A percentile compares a stretch with the other conserved stretches of the same genome.
phyloP scores from a whole-genome alignment of 2,113 vertebrate species.

The Apteryx mantelli region DNA sequence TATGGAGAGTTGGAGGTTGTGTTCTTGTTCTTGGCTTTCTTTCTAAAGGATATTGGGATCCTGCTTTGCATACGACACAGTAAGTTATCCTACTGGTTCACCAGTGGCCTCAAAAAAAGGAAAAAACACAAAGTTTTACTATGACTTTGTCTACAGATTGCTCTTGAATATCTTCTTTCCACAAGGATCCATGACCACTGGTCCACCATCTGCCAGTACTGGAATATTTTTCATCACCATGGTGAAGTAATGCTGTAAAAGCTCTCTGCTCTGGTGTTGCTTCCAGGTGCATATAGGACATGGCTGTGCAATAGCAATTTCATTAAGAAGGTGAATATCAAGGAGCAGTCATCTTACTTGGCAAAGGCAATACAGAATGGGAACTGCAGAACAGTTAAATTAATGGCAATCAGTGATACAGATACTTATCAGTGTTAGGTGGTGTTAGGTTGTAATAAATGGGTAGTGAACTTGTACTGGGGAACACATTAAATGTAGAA shows the following conservation, averaged over 20 bases:
- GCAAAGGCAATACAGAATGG: not conserved
- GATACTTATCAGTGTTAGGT: not conserved
- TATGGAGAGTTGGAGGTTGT: no score
- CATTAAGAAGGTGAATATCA: not conserved
- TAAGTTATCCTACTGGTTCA: no score
- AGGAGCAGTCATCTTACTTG: not conserved
- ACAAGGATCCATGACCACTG: not conserved
- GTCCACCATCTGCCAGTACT: not conserved
- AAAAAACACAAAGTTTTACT: not conserved
- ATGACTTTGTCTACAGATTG: not conserved
- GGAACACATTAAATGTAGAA: not conserved
- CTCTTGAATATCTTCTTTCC: not conserved
- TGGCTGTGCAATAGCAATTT: not conserved
- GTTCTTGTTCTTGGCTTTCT: not conserved
- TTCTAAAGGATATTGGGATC: not conserved
- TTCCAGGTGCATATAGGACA: not conserved
- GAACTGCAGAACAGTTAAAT: no score
- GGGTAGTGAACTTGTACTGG: not conserved
- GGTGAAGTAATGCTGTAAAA: not conserved
- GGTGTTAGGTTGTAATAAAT: not conserved
- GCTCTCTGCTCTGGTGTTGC: not conserved
- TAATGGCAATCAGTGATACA: fast-evolving
- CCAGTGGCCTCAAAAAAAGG: no score
- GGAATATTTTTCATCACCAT: not conserved
- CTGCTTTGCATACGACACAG: not conserved